These are phyloP conservation scores for Heliocidaris erythrogramma DNA, from an alignment of 35 echinoderm and acorn worm species.

Conservation along the genomic window DNA sequence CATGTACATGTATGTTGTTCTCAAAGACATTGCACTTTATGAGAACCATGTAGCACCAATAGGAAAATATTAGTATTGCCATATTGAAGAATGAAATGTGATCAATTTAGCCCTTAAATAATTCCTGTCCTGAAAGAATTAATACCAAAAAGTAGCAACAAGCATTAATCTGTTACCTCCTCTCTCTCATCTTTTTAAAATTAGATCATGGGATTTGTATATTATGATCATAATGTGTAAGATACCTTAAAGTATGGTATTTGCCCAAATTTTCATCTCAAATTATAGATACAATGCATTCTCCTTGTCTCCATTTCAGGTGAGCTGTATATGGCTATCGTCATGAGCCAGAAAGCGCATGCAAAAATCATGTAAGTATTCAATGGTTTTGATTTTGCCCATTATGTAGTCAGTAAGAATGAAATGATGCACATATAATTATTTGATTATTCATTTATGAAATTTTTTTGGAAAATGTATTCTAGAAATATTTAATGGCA, in stretches of 20 bases:
- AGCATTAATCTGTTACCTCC: background rate
- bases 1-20: too few relatives aligned
- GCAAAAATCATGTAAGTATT: slow-evolving; percentile 81
- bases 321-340: slow-evolving; percentile 69
- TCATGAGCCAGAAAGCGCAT: slow-evolving; percentile 73
- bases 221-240: too few relatives aligned
- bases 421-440: background rate
- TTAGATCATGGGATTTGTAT: background rate
- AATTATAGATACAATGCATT: background rate
- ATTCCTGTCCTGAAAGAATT: too few relatives aligned
- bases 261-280: too few relatives aligned
- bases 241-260: too few relatives aligned
- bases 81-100: too few relatives aligned
- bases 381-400: background rate
- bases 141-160: background rate
- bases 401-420: too few relatives aligned
- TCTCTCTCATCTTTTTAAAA: background rate
- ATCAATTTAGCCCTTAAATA: too few relatives aligned
- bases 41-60: too few relatives aligned
- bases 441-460: background rate
- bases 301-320: slow-evolving; percentile 41
- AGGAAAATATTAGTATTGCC: too few relatives aligned
- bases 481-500: too few relatives aligned
- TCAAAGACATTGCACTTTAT: too few relatives aligned
- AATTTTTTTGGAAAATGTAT: background rate